A percentile compares a stretch with the other conserved stretches of the same genome.
phyloP scores from a whole-genome alignment of 2,113 vertebrate species.

The Siniperca knerii region DNA sequence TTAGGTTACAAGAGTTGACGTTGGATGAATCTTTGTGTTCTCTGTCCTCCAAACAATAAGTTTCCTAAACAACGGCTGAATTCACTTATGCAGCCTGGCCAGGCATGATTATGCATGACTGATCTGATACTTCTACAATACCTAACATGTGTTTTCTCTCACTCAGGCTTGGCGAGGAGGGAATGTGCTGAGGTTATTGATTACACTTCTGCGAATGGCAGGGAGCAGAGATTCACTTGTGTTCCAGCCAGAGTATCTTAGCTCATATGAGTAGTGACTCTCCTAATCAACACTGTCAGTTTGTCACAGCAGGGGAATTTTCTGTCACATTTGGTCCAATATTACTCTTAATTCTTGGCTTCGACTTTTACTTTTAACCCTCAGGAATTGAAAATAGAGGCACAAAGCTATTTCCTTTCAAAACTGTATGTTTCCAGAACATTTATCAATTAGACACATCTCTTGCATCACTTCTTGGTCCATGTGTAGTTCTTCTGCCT shows the following conservation, averaged over 20 bases:
- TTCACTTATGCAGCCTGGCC: background rate
- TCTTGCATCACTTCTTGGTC: background rate
- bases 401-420: conserved; percentile 1
- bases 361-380: background rate
- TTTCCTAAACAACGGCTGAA: conserved; percentile 17
- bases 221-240: conserved; percentile 5
- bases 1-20: conserved; percentile 33
- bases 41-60: conserved; percentile 14
- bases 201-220: conserved; percentile 25
- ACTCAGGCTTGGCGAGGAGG: background rate
- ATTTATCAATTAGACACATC: conserved; percentile 6
- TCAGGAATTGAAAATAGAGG: background rate
- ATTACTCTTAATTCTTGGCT: conserved; percentile 11
- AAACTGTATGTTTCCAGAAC: background rate
- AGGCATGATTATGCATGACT: background rate
- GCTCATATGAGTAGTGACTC: conserved; percentile 19
- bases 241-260: conserved; percentile 11
- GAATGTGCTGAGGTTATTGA: conserved; percentile 37
- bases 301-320: conserved; percentile 29
- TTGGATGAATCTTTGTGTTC: background rate
- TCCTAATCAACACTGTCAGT: conserved; percentile 26
- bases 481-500: background rate
- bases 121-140: conserved; percentile 13
- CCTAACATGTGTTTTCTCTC: conserved; percentile 54
- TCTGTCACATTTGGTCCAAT: conserved; percentile 12